Evolutionary conservation across 2,797 vertebrate genomes (phyloP).

Genomic region (Enteromius viviparus): DNA sequence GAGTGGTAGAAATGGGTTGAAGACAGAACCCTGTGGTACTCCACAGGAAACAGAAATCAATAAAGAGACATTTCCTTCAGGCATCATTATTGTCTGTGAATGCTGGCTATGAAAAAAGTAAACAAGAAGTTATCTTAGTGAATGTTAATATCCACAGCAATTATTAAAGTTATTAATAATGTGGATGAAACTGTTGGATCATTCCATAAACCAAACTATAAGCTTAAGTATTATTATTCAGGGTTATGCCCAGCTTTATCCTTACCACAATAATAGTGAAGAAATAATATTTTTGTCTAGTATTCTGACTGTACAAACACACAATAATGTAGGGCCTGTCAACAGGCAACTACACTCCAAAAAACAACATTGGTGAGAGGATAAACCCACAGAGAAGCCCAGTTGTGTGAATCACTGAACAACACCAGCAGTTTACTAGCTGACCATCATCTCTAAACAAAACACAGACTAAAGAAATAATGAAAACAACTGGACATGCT

Average conservation of each 20-base stretch:
- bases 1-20: background rate
- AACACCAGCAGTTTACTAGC: constrained; percentile 19
- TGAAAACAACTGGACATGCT: constrained; percentile 28
- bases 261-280: background rate
- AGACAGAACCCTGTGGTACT: constrained; percentile 20
- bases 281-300: background rate
- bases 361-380: background rate
- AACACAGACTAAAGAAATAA: constrained; percentile 24
- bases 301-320: background rate
- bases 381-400: constrained; percentile 3
- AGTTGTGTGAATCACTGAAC: background rate
- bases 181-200: background rate
- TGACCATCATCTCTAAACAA: constrained; percentile 25
- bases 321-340: background rate
- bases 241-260: background rate
- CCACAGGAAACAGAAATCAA: constrained; percentile 11
- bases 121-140: background rate
- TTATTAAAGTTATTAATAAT: background rate
- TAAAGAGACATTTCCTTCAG: background rate
- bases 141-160: background rate
- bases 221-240: background rate
- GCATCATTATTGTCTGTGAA: constrained; percentile 10
- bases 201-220: background rate
- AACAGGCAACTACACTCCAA: background rate
- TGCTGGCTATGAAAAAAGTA: background rate